These are phyloP conservation scores for Spodoptera litura DNA, from an alignment of 1,140 invertebrate genomes.

Conservation along the genomic window DNA sequence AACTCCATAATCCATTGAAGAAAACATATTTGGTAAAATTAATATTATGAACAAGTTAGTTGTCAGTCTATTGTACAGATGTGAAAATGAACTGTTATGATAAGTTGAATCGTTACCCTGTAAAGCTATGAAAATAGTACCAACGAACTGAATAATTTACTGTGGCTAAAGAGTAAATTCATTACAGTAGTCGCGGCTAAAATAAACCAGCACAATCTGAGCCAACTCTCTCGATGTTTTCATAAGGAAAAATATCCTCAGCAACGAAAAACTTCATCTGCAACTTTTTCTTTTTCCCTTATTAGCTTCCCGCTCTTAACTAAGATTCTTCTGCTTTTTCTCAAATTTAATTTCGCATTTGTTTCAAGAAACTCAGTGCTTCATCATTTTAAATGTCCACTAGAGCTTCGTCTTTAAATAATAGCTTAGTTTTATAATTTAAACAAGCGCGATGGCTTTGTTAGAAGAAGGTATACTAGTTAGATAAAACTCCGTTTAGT, in stretches of 20 bases:
- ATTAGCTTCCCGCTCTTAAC: slow-evolving; percentile 67
- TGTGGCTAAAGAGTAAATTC: slow-evolving; percentile 56
- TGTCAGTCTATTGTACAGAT: neutral
- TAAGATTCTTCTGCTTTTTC: slow-evolving; percentile 65
- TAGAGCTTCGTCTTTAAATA: slow-evolving; percentile 26
- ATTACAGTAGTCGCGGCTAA: slow-evolving; percentile 54
- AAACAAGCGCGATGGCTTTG: slow-evolving; percentile 22
- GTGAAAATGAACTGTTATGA: neutral
- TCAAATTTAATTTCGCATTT: slow-evolving; percentile 64
- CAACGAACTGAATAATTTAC: slow-evolving; percentile 45
- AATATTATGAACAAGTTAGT: neutral
- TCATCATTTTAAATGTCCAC: slow-evolving; percentile 27
- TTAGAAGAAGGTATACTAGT: neutral
- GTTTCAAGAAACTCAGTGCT: slow-evolving; percentile 49
- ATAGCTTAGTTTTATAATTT: slow-evolving; percentile 15
- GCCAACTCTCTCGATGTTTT: slow-evolving; percentile 64
- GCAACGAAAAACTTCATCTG: slow-evolving; percentile 64
- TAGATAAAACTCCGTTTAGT: slow-evolving; percentile 17
- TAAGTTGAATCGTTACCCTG: neutral
- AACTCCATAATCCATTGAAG: too few species aligned
- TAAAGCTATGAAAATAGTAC: slow-evolving; percentile 14
- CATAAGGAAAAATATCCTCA: slow-evolving; percentile 71
- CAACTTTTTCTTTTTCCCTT: slow-evolving; percentile 67
- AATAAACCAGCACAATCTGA: slow-evolving; percentile 64
- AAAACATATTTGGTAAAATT: too few species aligned